Percentiles rank a stretch among this genome's conserved stretches.
Evolutionary conservation across 2,888 invertebrate species (phyloP).

Genomic region (Lobophora halterata): DNA sequence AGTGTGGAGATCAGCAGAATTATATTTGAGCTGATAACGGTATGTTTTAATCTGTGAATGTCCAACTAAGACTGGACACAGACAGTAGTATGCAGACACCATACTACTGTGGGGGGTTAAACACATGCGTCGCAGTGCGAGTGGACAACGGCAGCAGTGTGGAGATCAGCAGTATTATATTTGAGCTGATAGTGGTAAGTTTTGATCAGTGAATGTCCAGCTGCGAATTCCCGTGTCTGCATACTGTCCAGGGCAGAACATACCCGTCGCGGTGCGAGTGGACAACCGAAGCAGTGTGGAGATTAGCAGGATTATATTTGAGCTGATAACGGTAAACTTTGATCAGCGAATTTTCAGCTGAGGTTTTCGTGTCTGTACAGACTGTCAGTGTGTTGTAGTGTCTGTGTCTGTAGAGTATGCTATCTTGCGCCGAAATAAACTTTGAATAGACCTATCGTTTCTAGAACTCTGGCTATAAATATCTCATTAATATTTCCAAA

Average conservation of each 20-base stretch:
- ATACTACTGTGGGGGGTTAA: constrained; percentile 58
- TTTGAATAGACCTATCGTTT: no score
- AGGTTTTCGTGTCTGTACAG: no score
- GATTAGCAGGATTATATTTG: constrained; percentile 47
- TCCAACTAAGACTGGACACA: no score
- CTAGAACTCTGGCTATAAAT: no score
- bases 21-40: constrained; percentile 46
- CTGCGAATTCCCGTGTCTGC: constrained; percentile 46
- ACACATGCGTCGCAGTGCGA: constrained; percentile 43
- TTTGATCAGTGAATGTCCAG: constrained; percentile 37
- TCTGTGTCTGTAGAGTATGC: no score
- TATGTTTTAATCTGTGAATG: no score
- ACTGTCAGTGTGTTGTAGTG: no score
- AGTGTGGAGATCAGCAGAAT: constrained; percentile 49
- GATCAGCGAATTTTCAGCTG: no score
- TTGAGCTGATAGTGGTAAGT: constrained; percentile 50
- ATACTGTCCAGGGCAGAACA: constrained; percentile 53
- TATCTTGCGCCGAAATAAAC: no score
- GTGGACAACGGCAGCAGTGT: constrained; percentile 44
- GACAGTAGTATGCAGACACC: constrained; percentile 49
- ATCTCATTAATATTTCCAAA: no score
- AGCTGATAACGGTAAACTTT: constrained; percentile 50
- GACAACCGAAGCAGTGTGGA: constrained; percentile 48
- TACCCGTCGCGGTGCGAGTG: constrained; percentile 46
- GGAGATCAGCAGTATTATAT: constrained; percentile 50